Evolutionary conservation across 2,113 vertebrate genomes (phyloP), one percentile per base, ranked within the genome.

Genomic region (Nicator chloris): DNA sequence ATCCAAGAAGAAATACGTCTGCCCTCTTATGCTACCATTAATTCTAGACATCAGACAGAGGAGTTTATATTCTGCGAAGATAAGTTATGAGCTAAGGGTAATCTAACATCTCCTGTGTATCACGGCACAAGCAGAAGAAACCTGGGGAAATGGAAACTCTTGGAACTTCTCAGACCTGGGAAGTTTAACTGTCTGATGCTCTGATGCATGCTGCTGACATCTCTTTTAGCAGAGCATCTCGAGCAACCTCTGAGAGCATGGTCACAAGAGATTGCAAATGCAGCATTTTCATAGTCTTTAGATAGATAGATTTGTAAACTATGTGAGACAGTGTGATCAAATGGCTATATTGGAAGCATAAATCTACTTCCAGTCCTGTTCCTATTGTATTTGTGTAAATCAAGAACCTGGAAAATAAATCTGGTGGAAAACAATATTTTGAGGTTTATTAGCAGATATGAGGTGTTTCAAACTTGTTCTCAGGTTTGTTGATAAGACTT

Each of bases 291-390:
- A 40, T 68, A 50, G 44, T 21, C 40, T 37, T 79, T 72, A 82
- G 66, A 90, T 71, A 64, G 44, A 90, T 72, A 49, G 57, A 47
- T 90, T 65, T 79, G 82, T 96, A 95, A 94, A 88, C 78, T 72
- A 0, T 7, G 8, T 40, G 68, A 94, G 90, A 69, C 82, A 85
- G 24, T 4, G 37, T 88, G 88, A 94, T 91, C 78, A 93, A 82
- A 66, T 40, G 37, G 49, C 86, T 89, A 18, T 82, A 75, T 23
- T 85, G 49, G 73, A 84, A 79, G 22, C 42, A 83, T 86, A 83
- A 91, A 91, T 91, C 78, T 93, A 39, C 59, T 83, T 91, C 64
- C 50, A 70, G 68, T 22, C n/a, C n/a, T 60, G 13, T 35, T 89
- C 47, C 12, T 16, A 23, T 61, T 37, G 26, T 28, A 59, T 86